Conservation (phyloP, 2,888 invertebrate genomes). For the Clitarchus hookeri region DNA sequence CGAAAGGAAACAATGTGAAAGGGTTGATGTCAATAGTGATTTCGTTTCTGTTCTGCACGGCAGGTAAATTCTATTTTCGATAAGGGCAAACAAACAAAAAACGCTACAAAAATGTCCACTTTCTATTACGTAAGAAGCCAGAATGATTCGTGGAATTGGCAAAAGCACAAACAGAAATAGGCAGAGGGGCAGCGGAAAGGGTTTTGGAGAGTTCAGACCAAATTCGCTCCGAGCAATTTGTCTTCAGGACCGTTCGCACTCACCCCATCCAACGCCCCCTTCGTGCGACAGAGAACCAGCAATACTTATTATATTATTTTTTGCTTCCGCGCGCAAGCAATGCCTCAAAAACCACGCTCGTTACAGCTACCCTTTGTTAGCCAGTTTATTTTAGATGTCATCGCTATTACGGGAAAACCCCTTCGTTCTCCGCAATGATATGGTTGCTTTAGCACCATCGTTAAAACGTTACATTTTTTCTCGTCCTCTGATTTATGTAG, state of each 20-base stretch:
- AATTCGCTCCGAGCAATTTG: not conserved
- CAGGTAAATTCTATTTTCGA: too few relatives aligned
- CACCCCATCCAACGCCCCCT: not conserved
- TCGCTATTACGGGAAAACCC: conserved; percentile 14
- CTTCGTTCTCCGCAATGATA: conserved; percentile 10
- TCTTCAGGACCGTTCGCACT: not conserved
- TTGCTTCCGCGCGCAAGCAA: not conserved
- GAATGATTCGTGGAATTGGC: too few relatives aligned
- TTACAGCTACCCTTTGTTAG: not conserved
- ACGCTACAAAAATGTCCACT: too few relatives aligned
- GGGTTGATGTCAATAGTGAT: too few relatives aligned
- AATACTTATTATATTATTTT: not conserved
- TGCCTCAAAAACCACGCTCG: conserved; percentile 3
- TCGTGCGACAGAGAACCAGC: not conserved
- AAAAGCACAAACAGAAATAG: not conserved
- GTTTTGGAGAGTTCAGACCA: not conserved
- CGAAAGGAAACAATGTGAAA: too few relatives aligned
- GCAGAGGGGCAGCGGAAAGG: not conserved
- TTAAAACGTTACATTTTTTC: not conserved
- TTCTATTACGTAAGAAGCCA: too few relatives aligned
- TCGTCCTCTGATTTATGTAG: not conserved
- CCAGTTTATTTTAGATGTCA: not conserved
- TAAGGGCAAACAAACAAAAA: too few relatives aligned
- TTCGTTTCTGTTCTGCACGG: too few relatives aligned
- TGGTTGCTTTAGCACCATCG: not conserved